These are phyloP conservation scores for Drosophila demipolita DNA, from an alignment of 2,888 invertebrate genomes.

Conservation along the genomic window DNA sequence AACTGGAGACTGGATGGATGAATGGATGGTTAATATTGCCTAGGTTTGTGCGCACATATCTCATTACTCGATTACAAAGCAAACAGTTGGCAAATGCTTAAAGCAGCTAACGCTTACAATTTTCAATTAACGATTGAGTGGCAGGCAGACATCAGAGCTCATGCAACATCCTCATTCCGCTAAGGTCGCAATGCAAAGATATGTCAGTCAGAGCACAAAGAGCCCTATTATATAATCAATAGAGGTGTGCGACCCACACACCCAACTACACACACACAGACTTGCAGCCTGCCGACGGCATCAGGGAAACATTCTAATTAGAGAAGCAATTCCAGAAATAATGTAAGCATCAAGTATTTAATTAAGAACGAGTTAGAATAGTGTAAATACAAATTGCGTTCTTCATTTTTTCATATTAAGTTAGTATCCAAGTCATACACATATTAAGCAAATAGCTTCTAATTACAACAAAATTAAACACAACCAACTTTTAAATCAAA, in stretches of 20 bases:
- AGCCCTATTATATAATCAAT: conserved; percentile 19
- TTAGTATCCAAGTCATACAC: conserved; percentile 1
- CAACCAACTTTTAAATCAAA: neutral
- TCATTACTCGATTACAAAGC: conserved; percentile 76
- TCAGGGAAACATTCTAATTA: conserved; percentile 33
- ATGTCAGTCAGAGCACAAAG: conserved; percentile 1
- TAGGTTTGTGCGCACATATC: conserved; percentile 46
- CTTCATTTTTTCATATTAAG: conserved; percentile 11
- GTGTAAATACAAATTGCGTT: neutral
- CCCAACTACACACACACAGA: conserved; percentile 1
- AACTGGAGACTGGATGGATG: neutral
- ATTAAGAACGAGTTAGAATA: conserved; percentile 46
- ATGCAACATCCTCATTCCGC: conserved; percentile 6
- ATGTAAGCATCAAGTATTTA: conserved; percentile 43
- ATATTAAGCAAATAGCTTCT: neutral
- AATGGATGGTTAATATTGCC: neutral
- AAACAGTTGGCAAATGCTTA: conserved; percentile 48
- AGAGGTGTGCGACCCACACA: neutral
- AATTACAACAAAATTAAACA: neutral
- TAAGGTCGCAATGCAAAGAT: conserved; percentile 8
- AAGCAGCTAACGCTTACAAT: conserved; percentile 50
- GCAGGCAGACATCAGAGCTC: conserved; percentile 27
- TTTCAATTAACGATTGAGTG: conserved; percentile 68
- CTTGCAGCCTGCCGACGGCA: conserved; percentile 5
- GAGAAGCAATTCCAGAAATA: conserved; percentile 40